Percentiles rank a stretch among this genome's conserved stretches.
Evolutionary conservation across 37 sponge, comb jelly and placozoan species (phyloP).

Genomic region (Haliclona indistincta): DNA sequence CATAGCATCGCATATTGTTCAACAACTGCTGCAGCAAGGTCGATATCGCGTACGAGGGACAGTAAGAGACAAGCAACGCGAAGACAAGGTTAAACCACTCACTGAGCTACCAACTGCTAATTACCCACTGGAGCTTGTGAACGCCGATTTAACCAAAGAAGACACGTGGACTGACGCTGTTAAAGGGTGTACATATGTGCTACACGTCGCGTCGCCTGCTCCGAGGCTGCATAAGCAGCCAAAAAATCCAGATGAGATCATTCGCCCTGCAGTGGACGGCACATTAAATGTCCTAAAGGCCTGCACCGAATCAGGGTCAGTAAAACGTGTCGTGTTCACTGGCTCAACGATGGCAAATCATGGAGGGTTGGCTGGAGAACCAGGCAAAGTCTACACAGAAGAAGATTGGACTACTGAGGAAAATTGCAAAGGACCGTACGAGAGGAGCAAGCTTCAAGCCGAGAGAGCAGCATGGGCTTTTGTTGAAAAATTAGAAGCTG

Average conservation of each 20-base stretch:
- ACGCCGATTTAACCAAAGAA: constrained; percentile 74
- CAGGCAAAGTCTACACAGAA: constrained; percentile 68
- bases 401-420: constrained; percentile 78
- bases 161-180: constrained; percentile 84
- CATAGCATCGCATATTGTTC: constrained; percentile 75
- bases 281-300: constrained; percentile 81
- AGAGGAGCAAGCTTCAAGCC: constrained; percentile 82
- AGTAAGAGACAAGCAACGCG: constrained; percentile 61
- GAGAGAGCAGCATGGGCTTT: constrained; percentile 90
- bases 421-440: constrained; percentile 47
- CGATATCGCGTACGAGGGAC: constrained; percentile 76
- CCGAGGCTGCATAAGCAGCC: constrained; percentile 17
- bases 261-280: constrained; percentile 81
- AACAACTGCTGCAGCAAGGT: constrained; percentile 64
- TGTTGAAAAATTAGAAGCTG: constrained; percentile 35
- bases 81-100: constrained; percentile 63
- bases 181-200: constrained; percentile 76
- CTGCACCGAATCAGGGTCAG: constrained; percentile 66
- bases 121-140: constrained; percentile 76
- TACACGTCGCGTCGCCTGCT: constrained; percentile 91
- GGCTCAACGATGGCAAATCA: constrained; percentile 85
- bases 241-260: constrained; percentile 29
- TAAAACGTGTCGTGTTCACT: constrained; percentile 83
- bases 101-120: constrained; percentile 67
- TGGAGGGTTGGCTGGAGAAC: constrained; percentile 45